These are phyloP conservation scores for Tetragnatha montana DNA, from an alignment of 2,888 invertebrate species.

Conservation along the genomic window DNA sequence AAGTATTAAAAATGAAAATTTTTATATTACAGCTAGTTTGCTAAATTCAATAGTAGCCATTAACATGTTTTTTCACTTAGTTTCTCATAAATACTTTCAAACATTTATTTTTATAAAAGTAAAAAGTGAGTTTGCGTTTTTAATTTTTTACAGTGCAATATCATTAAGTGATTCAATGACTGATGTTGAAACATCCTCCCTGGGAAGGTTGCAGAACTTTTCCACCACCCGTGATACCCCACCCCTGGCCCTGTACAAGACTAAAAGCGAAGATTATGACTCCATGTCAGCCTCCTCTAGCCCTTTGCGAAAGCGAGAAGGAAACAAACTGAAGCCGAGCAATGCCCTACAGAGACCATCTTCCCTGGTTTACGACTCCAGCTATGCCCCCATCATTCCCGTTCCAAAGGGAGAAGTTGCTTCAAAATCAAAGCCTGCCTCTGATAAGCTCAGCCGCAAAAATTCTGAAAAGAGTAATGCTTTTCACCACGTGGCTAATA, in stretches of 20 bases:
- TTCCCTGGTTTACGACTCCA: slow-evolving; percentile 60
- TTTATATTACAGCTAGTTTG: too few species aligned
- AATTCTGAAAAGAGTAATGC: slow-evolving; percentile 45
- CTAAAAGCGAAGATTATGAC: slow-evolving; percentile 54
- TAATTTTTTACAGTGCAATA: slow-evolving; percentile 56
- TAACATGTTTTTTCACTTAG: too few species aligned
- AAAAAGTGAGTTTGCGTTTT: not conserved
- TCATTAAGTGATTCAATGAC: slow-evolving; percentile 69
- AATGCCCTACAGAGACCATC: slow-evolving; percentile 46
- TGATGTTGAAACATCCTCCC: slow-evolving; percentile 61
- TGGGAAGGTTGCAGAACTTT: slow-evolving; percentile 53
- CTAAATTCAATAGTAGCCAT: too few species aligned
- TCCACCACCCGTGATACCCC: slow-evolving; percentile 35
- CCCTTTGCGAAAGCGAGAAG: slow-evolving; percentile 30
- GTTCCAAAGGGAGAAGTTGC: slow-evolving; percentile 26
- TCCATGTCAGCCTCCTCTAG: slow-evolving; percentile 47
- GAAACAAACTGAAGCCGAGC: slow-evolving; percentile 23
- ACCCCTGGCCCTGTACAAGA: slow-evolving; percentile 16
- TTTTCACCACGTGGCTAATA: slow-evolving; percentile 25
- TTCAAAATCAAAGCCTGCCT: slow-evolving; percentile 31
- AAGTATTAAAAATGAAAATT: too few species aligned
- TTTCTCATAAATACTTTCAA: too few species aligned
- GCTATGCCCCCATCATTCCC: not conserved
- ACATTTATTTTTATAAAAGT: too few species aligned
- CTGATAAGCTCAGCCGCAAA: slow-evolving; percentile 42